These are phyloP conservation scores for Microcebus jonahi DNA, from an alignment of 2,113 vertebrate species.

Conservation along the genomic window DNA sequence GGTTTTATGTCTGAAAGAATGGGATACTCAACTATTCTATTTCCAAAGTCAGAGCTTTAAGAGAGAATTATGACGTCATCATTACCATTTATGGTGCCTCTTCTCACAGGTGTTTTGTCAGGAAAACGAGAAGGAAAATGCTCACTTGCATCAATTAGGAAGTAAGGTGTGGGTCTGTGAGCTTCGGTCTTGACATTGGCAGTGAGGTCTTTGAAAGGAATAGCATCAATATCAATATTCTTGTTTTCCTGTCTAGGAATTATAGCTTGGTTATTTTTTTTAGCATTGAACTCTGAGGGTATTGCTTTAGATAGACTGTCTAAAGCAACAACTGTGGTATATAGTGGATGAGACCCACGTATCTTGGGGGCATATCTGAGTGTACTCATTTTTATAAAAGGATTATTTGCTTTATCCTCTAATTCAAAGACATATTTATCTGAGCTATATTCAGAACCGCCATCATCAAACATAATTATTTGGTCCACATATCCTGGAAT, in stretches of 20 bases:
- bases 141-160: neutral
- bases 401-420: neutral
- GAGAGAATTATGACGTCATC: neutral
- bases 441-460: neutral
- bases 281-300: neutral
- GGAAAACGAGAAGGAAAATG: slow-evolving; percentile 20
- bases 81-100: slow-evolving; percentile 12
- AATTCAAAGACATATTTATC: neutral
- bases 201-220: neutral
- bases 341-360: neutral
- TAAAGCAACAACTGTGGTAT: neutral
- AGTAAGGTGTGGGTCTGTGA: neutral
- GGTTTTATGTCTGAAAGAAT: neutral
- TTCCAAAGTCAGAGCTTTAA: neutral
- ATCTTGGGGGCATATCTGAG: neutral
- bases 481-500: neutral
- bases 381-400: neutral
- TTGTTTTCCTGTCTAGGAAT: neutral
- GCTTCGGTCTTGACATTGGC: neutral
- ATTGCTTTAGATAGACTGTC: neutral
- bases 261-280: neutral
- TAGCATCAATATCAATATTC: neutral
- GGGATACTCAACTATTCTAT: neutral
- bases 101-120: neutral
- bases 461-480: neutral